Conservation (phyloP, 2,888 invertebrate species). For the Ophion ellenae region DNA sequence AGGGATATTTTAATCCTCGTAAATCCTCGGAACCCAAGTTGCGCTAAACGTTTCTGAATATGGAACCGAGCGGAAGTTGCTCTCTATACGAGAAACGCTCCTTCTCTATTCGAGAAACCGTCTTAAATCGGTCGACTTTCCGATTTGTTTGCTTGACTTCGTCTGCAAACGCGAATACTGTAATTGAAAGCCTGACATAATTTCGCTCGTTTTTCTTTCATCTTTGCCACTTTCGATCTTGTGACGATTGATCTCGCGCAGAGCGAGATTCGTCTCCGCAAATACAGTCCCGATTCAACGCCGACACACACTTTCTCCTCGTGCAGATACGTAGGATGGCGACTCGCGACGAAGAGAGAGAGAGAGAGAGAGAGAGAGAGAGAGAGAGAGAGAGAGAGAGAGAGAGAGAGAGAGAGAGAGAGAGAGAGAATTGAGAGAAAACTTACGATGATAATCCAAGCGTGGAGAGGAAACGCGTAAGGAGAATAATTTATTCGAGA, state of each 20-base stretch:
- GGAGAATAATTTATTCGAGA: constrained; percentile 61
- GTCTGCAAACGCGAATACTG: not conserved
- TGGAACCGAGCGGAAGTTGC: not conserved
- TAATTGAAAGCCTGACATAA: not conserved
- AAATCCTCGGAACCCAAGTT: not conserved
- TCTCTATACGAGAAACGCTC: not conserved
- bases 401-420: not conserved
- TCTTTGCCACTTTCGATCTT: not conserved
- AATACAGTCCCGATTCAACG: not conserved
- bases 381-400: not conserved
- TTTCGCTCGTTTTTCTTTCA: not conserved
- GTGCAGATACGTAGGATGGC: not conserved
- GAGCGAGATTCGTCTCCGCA: not conserved
- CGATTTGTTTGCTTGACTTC: not conserved
- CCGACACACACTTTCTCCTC: not conserved
- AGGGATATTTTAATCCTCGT: not conserved
- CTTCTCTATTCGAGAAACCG: not conserved
- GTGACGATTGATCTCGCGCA: not conserved
- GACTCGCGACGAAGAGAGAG: not conserved
- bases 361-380: not conserved
- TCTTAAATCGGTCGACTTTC: not conserved
- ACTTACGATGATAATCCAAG: constrained; percentile 40
- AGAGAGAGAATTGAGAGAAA: too few species aligned
- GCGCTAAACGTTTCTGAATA: not conserved
- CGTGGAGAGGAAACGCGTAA: constrained; percentile 28